Base-by-base conservation (phyloP, 2,888 invertebrate genomes). In the Furcula furcula region DNA sequence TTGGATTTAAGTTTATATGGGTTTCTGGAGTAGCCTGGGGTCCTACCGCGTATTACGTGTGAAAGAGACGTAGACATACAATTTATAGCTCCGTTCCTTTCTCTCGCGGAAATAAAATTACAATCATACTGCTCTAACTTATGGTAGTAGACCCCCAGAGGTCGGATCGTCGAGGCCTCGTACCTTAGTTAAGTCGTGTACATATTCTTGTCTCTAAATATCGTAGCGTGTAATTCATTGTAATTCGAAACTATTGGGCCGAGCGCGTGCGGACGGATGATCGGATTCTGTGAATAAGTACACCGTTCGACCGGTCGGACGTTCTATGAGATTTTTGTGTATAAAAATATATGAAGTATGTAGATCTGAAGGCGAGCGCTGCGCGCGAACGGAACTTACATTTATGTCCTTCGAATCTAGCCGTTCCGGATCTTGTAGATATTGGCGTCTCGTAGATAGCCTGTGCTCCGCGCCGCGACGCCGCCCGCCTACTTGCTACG, bases 161-260 rank as follows among this genome's bases (percentile, higher is more conserved):
- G 25, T 6, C 27, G 27, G 27, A 15, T 7, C 5, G 4, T 9
- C 21, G 21, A 3, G 21, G 5, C 21, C n/a, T 3, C 4, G 27
- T 37, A 38, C 46, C 29, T 46, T 50, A 45, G 34, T 48, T 50
- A 56, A 58, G 49, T 58, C 55, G 55, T 73, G 73, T 74, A 74
- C 61, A 72, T 74, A 73, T 69, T 69, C 36, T 40, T 63, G 52
- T 67, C 60, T 66, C 55, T 67, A 59, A 65, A 59, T 58, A 56
- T 53, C 44, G 53, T 64, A 67, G 67, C 64, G 55, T 49, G 58
- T 63, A 55, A n/a, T n/a, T 52, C 54, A 55, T 49, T 51, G 50
- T 55, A 52, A 61, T 57, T 55, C 57, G 34, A 59, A 53, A 58
- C 57, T 56, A 34, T 39, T 40, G 31, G 64, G 40, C 55, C 56